These are phyloP conservation scores for Orthosia incerta DNA, from an alignment of 2,888 invertebrate genomes.

Conservation along the genomic window DNA sequence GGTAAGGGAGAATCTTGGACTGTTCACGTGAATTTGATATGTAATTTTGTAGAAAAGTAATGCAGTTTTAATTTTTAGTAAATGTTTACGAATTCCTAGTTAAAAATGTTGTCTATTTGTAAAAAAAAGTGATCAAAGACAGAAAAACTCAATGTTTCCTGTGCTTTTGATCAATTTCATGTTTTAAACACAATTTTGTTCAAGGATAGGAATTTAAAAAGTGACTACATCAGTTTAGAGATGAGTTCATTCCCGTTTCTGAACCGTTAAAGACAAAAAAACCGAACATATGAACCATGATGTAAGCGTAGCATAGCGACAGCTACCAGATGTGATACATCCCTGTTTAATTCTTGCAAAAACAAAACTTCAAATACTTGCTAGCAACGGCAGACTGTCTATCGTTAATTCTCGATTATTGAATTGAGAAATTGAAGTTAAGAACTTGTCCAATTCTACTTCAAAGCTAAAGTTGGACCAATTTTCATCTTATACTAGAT, in stretches of 20 bases:
- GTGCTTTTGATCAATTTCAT: slow-evolving; percentile 17
- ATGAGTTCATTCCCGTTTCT: slow-evolving; percentile 41
- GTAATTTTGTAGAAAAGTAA: neutral
- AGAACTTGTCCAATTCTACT: neutral
- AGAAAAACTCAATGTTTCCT: neutral
- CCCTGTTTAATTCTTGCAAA: slow-evolving; percentile 35
- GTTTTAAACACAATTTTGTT: neutral
- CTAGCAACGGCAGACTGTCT: neutral
- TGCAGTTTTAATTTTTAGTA: neutral
- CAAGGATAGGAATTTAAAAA: neutral
- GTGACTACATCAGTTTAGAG: neutral
- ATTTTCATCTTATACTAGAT: too few relatives aligned
- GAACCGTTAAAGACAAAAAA: slow-evolving; percentile 36
- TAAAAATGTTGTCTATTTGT: neutral
- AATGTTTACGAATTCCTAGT: neutral
- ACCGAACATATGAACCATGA: slow-evolving; percentile 24
- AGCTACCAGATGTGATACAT: slow-evolving; percentile 44
- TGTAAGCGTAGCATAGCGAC: slow-evolving; percentile 51
- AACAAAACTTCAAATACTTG: slow-evolving; percentile 16
- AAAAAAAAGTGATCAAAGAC: neutral
- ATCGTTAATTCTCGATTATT: too few relatives aligned
- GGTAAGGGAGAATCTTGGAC: neutral
- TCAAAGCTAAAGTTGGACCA: too few relatives aligned
- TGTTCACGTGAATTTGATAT: neutral
- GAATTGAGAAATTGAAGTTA: neutral